phyloP scores from a whole-genome alignment of 2,888 invertebrate genomes.

The Dicroscelio sp. region DNA sequence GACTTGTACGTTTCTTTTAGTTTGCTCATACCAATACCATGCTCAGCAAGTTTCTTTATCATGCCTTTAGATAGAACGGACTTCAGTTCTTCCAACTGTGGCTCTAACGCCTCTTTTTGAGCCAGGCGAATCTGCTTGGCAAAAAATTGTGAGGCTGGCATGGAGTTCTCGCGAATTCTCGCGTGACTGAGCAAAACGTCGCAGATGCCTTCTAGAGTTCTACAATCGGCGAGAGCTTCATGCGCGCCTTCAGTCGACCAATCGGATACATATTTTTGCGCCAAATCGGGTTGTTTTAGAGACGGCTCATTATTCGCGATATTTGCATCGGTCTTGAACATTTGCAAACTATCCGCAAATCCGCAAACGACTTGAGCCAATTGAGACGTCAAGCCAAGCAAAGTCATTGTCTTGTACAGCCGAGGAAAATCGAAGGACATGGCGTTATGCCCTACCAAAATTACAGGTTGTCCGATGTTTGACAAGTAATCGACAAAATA shows the following conservation, averaged over 20 bases:
- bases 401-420: slow-evolving; percentile 34
- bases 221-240: slow-evolving; percentile 24
- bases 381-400: not conserved
- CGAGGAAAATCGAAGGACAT: slow-evolving; percentile 52
- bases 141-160: not conserved
- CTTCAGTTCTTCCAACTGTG: slow-evolving; percentile 4
- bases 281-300: slow-evolving; percentile 26
- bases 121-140: not conserved
- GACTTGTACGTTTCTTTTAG: slow-evolving; percentile 16
- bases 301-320: slow-evolving; percentile 22
- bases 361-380: slow-evolving; percentile 47
- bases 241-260: slow-evolving; percentile 8
- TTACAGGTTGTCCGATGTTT: slow-evolving; percentile 17
- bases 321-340: slow-evolving; percentile 16
- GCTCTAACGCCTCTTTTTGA: not conserved
- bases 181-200: not conserved
- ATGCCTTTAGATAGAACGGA: slow-evolving; percentile 18
- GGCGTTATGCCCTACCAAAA: slow-evolving; percentile 54
- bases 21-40: not conserved
- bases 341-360: slow-evolving; percentile 37
- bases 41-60: slow-evolving; percentile 34
- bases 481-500: slow-evolving; percentile 43
- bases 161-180: not conserved
- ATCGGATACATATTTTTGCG: slow-evolving; percentile 25
- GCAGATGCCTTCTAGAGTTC: slow-evolving; percentile 11